phyloP scores from a whole-genome alignment of 2,888 invertebrate species.

The Venusia cambrica region DNA sequence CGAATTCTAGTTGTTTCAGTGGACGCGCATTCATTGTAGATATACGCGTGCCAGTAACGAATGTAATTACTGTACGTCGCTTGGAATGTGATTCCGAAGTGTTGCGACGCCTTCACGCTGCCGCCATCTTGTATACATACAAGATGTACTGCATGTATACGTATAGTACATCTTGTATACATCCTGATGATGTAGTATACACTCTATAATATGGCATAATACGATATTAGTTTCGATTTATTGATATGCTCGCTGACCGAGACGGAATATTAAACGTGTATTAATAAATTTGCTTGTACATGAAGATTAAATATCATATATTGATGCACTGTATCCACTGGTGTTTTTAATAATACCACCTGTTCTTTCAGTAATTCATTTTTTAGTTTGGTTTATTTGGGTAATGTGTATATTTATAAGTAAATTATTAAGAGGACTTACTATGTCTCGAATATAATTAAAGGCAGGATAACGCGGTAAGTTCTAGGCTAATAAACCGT shows the following conservation, averaged over 20 bases:
- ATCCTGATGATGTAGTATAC: no score
- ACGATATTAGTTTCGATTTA: slow-evolving; percentile 64
- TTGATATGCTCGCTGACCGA: slow-evolving; percentile 58
- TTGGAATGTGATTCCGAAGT: slow-evolving; percentile 73
- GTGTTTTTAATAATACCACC: slow-evolving; percentile 78
- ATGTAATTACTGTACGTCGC: slow-evolving; percentile 54
- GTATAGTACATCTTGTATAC: slow-evolving; percentile 57
- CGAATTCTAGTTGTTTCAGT: slow-evolving; percentile 47
- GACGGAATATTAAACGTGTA: slow-evolving; percentile 72
- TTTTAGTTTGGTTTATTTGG: slow-evolving; percentile 75
- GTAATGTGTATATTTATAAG: slow-evolving; percentile 78
- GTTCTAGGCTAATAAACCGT: slow-evolving; percentile 77
- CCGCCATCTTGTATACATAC: no score
- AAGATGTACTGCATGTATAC: no score
- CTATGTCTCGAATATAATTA: slow-evolving; percentile 74
- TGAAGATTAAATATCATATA: slow-evolving; percentile 89
- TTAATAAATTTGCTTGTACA: slow-evolving; percentile 87
- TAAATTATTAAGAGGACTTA: slow-evolving; percentile 75
- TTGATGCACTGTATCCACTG: slow-evolving; percentile 85
- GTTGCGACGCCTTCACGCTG: slow-evolving; percentile 60
- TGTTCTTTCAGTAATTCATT: slow-evolving; percentile 57
- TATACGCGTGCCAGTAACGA: slow-evolving; percentile 39
- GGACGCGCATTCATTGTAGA: slow-evolving; percentile 42
- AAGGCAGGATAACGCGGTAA: slow-evolving; percentile 68
- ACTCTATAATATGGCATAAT: slow-evolving; percentile 80